Conservation (phyloP, 2,797 vertebrate species). For the Myripristis murdjan region DNA sequence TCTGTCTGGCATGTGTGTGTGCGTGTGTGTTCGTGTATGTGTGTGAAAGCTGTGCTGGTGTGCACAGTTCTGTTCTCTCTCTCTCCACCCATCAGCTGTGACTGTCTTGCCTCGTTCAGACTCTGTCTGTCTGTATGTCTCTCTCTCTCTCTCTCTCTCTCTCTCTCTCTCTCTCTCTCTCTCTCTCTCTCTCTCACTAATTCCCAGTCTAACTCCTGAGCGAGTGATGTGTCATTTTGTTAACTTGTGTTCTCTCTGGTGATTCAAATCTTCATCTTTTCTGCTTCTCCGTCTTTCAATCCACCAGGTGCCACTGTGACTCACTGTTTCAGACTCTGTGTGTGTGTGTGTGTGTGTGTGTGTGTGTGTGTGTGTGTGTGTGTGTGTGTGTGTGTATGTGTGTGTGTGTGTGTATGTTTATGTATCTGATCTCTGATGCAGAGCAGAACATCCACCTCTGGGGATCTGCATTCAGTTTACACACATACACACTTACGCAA, state of each 20-base stretch:
- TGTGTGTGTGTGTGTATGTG: slow-evolving; percentile 26
- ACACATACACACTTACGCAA: slow-evolving; percentile 10
- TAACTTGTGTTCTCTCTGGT: slow-evolving; percentile 23
- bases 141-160: no score
- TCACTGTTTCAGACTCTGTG: slow-evolving; percentile 44
- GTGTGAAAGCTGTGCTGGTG: slow-evolving; percentile 32
- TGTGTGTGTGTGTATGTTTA: slow-evolving; percentile 21
- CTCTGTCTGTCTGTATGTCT: no score
- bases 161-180: slow-evolving; percentile 32
- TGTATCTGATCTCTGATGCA: slow-evolving; percentile 57
- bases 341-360: no score
- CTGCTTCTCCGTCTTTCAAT: slow-evolving; percentile 23
- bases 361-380: no score
- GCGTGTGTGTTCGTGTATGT: slow-evolving; percentile 14
- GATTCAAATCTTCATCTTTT: slow-evolving; percentile 36
- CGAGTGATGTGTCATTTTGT: slow-evolving; percentile 46
- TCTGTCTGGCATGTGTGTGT: slow-evolving; percentile 32
- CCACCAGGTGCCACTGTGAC: slow-evolving; percentile 34
- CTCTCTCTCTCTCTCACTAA: slow-evolving; percentile 38
- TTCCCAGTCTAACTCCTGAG: slow-evolving; percentile 37
- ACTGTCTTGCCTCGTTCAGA: no score
- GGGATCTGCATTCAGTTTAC: slow-evolving; percentile 44
- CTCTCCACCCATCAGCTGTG: slow-evolving; percentile 43
- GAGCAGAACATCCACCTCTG: slow-evolving; percentile 52
- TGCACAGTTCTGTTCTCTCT: slow-evolving; percentile 48